These are phyloP conservation scores for Rhinatrema bivittatum DNA, from an alignment of 2,797 vertebrate species.

Conservation along the genomic window DNA sequence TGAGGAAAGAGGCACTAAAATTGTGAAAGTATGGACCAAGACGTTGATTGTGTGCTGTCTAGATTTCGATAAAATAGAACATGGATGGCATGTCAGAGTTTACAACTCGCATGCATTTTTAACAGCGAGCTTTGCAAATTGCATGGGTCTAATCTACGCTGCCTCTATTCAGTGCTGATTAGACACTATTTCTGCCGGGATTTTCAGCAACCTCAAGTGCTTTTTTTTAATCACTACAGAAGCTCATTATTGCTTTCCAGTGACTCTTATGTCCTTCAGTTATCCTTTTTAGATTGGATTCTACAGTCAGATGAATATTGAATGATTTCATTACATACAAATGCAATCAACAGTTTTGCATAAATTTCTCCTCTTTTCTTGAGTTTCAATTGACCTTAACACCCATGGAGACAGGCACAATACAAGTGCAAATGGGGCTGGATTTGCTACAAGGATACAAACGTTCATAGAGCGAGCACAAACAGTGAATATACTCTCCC, in stretches of 20 bases:
- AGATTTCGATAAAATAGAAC: slow-evolving; percentile 44
- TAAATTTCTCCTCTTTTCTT: slow-evolving; percentile 75
- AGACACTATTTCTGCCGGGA: slow-evolving; percentile 68
- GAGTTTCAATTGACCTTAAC: slow-evolving; percentile 76
- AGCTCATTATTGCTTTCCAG: slow-evolving; percentile 73
- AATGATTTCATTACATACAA: slow-evolving; percentile 81
- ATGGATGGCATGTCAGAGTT: slow-evolving; percentile 53
- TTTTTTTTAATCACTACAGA: slow-evolving; percentile 83
- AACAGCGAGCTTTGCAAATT: slow-evolving; percentile 55
- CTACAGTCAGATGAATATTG: slow-evolving; percentile 78
- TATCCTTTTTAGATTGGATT: slow-evolving; percentile 75
- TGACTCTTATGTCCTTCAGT: slow-evolving; percentile 74
- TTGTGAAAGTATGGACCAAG: slow-evolving; percentile 41
- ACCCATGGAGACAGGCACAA: slow-evolving; percentile 66
- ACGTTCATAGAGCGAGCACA: slow-evolving; percentile 36
- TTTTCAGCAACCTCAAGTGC: slow-evolving; percentile 72
- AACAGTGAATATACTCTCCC: slow-evolving; percentile 30
- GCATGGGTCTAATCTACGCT: slow-evolving; percentile 65
- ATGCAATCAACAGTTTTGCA: slow-evolving; percentile 82
- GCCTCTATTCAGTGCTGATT: slow-evolving; percentile 79
- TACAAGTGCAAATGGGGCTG: slow-evolving; percentile 84
- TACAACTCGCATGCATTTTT: slow-evolving; percentile 59
- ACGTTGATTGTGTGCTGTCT: slow-evolving; percentile 50
- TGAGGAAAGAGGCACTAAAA: slow-evolving; percentile 37
- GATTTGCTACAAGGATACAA: slow-evolving; percentile 48